These are phyloP conservation scores for Physocephala rufipes DNA, from an alignment of 2,888 invertebrate species.

Conservation along the genomic window DNA sequence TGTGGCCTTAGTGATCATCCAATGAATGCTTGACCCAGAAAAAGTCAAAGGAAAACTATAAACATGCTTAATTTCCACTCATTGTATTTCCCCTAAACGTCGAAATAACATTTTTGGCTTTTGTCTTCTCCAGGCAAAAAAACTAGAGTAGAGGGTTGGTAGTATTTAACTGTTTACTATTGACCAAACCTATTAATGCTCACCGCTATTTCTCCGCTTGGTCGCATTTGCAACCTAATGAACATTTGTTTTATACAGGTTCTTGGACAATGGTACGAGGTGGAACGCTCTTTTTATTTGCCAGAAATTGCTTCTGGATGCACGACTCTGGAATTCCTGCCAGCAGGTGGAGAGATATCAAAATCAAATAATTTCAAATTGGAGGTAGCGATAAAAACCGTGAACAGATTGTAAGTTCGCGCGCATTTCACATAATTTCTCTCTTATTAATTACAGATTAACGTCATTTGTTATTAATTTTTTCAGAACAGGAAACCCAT, in stretches of 20 bases:
- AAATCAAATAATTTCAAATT: slow-evolving; percentile 69
- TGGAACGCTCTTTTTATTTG: slow-evolving; percentile 79
- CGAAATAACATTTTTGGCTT: too few relatives aligned
- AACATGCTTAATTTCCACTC: too few relatives aligned
- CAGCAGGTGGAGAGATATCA: slow-evolving; percentile 58
- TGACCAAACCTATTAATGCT: too few relatives aligned
- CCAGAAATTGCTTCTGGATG: slow-evolving; percentile 78
- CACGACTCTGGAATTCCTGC: slow-evolving; percentile 71
- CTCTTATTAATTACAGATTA: neutral
- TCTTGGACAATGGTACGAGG: slow-evolving; percentile 79
- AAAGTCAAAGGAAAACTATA: too few relatives aligned
- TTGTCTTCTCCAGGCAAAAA: too few relatives aligned
- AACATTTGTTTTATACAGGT: slow-evolving; percentile 50
- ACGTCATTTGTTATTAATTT: neutral
- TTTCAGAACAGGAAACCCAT: slow-evolving; percentile 71
- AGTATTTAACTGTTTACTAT: neutral
- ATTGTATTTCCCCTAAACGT: too few relatives aligned
- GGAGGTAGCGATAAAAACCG: slow-evolving; percentile 72
- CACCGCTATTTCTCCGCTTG: too few relatives aligned
- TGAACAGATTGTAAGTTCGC: slow-evolving; percentile 76
- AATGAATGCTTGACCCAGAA: too few relatives aligned
- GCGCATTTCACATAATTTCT: slow-evolving; percentile 52
- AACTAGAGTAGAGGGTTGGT: neutral
- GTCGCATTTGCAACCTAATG: too few relatives aligned
- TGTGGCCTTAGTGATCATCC: too few relatives aligned